Conservation (phyloP, 2,888 invertebrate species). For the Azorinus chamasolen region DNA sequence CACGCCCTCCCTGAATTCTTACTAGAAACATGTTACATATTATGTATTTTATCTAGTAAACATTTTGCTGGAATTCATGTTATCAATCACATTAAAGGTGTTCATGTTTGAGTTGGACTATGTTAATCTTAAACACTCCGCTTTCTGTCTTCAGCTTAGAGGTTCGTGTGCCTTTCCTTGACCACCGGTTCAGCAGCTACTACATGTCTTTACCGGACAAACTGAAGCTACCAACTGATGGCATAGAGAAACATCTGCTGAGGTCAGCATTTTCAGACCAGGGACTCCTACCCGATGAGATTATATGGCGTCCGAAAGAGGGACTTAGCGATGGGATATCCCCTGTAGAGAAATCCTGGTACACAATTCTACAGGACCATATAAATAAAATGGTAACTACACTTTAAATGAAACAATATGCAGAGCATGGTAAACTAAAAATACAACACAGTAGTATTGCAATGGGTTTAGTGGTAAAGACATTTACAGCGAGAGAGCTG, state of each 20-base stretch:
- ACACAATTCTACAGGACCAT: slow-evolving; percentile 82
- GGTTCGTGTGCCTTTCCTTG: slow-evolving; percentile 95
- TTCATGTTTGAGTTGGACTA: too few relatives aligned
- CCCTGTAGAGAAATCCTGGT: slow-evolving; percentile 81
- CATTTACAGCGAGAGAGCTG: too few relatives aligned
- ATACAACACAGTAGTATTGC: too few relatives aligned
- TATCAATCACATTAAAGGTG: too few relatives aligned
- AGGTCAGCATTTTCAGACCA: slow-evolving; percentile 93
- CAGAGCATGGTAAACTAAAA: too few relatives aligned
- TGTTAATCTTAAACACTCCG: too few relatives aligned
- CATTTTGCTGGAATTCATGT: too few relatives aligned
- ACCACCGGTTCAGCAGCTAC: slow-evolving; percentile 94
- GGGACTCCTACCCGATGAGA: slow-evolving; percentile 92
- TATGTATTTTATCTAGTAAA: too few relatives aligned
- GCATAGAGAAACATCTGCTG: slow-evolving; percentile 94
- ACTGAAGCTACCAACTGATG: slow-evolving; percentile 91
- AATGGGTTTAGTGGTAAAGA: too few relatives aligned
- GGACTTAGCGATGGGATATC: slow-evolving; percentile 88
- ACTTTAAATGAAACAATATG: too few relatives aligned
- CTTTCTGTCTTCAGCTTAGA: slow-evolving; percentile 80
- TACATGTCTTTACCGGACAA: slow-evolving; percentile 91
- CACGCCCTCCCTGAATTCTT: too few relatives aligned
- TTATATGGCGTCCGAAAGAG: slow-evolving; percentile 97
- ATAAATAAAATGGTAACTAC: slow-evolving; percentile 79
- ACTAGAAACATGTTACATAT: too few relatives aligned